Percentiles rank a stretch among this genome's conserved stretches.
phyloP scores from a whole-genome alignment of 2,888 invertebrate species.

The Stenotaenia linearis region DNA sequence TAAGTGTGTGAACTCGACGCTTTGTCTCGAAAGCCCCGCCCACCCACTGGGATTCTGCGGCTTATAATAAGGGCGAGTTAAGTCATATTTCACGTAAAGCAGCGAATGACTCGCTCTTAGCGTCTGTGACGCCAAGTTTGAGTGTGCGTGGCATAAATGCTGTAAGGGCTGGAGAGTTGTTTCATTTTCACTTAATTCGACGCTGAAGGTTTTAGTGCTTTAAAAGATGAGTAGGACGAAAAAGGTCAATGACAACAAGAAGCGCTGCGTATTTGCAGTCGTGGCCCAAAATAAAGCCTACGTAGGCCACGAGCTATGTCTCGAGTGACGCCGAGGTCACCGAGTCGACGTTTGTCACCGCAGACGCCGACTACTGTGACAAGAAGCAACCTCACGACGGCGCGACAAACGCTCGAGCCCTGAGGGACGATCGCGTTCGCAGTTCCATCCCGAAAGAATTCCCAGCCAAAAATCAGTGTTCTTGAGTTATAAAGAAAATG shows the following conservation, averaged over 20 bases:
- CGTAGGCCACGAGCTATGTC: neutral
- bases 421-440: constrained; percentile 16
- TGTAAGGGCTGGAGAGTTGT: neutral
- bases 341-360: constrained; percentile 24
- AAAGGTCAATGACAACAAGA: neutral
- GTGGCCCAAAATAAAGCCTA: neutral
- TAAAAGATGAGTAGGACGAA: neutral
- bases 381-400: neutral
- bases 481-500: constrained; percentile 14
- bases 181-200: constrained; percentile 22
- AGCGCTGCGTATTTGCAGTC: neutral
- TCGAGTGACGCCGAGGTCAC: constrained; percentile 2
- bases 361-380: constrained; percentile 7
- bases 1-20: neutral
- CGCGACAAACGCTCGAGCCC: constrained; percentile 20
- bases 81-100: neutral
- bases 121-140: neutral
- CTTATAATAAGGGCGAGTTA: neutral
- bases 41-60: neutral
- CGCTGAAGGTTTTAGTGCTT: neutral
- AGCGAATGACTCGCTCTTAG: neutral
- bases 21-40: neutral
- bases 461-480: constrained; percentile 14
- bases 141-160: too few species aligned
- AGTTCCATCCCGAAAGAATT: constrained; percentile 24